Percentiles rank a stretch among this genome's conserved stretches.
phyloP scores from a whole-genome alignment of 2,888 invertebrate species.

The Lasioglossum villosulum region DNA sequence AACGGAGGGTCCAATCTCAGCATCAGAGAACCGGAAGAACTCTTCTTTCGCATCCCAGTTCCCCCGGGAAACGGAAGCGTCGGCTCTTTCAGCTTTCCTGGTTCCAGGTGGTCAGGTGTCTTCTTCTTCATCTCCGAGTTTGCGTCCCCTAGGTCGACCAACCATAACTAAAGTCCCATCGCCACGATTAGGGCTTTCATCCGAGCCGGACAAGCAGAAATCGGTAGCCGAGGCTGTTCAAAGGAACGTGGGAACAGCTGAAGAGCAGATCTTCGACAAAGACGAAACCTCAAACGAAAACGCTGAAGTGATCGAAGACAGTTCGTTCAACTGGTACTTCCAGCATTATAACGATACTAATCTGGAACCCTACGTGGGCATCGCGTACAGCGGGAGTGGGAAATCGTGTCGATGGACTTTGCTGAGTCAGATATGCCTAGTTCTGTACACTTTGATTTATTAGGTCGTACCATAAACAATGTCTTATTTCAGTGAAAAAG shows the following conservation, averaged over 20 bases:
- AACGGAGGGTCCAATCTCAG: constrained; percentile 27
- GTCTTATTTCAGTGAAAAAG: neutral
- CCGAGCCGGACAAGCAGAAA: constrained; percentile 57
- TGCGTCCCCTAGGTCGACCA: constrained; percentile 85
- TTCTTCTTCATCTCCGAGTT: constrained; percentile 63
- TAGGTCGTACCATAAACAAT: constrained; percentile 12
- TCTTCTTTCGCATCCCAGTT: constrained; percentile 35
- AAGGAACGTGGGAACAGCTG: constrained; percentile 83
- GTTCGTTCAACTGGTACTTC: constrained; percentile 93
- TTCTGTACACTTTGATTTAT: constrained; percentile 46
- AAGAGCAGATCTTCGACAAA: constrained; percentile 83
- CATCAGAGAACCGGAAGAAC: constrained; percentile 50
- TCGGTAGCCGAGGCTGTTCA: constrained; percentile 55
- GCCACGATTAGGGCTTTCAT: constrained; percentile 78
- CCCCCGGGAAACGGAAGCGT: constrained; percentile 84
- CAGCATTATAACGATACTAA: constrained; percentile 91
- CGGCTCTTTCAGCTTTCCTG: constrained; percentile 88
- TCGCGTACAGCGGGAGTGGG: constrained; percentile 67
- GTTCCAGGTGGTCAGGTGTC: constrained; percentile 87
- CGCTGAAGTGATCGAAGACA: constrained; percentile 85
- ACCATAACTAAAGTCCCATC: constrained; percentile 87
- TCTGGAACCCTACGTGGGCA: constrained; percentile 85
- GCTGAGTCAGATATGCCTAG: constrained; percentile 54
- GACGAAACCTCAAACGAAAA: constrained; percentile 77
- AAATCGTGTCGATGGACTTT: constrained; percentile 54